phyloP scores from a whole-genome alignment of 1,140 invertebrate genomes.

The Apis cerana region DNA sequence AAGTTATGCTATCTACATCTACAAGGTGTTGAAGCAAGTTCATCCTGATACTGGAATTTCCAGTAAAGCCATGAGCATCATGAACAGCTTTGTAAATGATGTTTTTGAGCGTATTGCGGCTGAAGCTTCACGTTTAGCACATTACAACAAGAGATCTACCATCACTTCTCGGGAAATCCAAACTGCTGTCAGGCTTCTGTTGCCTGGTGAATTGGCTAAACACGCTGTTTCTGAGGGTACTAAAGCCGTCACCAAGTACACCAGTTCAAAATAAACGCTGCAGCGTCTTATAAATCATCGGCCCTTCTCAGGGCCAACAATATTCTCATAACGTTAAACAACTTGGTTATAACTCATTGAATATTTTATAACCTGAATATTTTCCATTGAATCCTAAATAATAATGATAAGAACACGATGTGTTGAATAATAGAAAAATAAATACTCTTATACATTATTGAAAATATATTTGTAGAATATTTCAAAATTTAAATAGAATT shows the following conservation, averaged over 20 bases:
- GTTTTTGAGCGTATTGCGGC: constrained; percentile 84
- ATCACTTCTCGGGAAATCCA: constrained; percentile 79
- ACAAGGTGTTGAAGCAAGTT: constrained; percentile 88
- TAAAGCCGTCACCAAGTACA: constrained; percentile 72
- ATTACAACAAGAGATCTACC: constrained; percentile 83
- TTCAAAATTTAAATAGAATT: no score
- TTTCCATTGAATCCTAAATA: no score
- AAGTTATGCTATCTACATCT: constrained; percentile 87
- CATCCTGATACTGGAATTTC: constrained; percentile 83
- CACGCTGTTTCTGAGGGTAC: constrained; percentile 56
- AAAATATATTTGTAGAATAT: no score
- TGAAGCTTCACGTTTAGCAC: constrained; percentile 81
- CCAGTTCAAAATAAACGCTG: constrained; percentile 60
- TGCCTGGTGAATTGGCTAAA: constrained; percentile 78
- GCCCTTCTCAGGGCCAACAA: constrained; percentile 58
- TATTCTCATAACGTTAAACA: constrained; percentile 38
- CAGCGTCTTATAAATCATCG: neutral
- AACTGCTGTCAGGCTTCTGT: constrained; percentile 75
- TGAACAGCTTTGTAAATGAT: constrained; percentile 82
- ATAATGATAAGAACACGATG: no score
- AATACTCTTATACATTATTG: no score
- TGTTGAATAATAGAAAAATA: no score
- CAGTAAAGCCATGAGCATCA: constrained; percentile 72
- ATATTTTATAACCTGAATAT: no score
- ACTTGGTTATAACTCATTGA: neutral